Evolutionary conservation across 2,888 invertebrate genomes (phyloP), one percentile per base, ranked within the genome.

Genomic region (Lobophora halterata): DNA sequence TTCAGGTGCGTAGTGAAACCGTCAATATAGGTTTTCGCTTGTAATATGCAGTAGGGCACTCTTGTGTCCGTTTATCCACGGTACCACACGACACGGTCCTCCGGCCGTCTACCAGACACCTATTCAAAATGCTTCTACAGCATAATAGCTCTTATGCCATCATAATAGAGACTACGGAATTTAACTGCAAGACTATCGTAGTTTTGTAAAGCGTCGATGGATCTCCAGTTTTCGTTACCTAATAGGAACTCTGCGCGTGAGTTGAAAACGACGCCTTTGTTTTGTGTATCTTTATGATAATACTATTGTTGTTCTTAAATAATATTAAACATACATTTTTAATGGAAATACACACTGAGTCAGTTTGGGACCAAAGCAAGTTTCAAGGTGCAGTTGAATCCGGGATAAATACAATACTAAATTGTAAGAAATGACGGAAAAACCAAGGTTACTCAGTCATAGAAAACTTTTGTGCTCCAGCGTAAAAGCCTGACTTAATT

Each of bases 11-110:
- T 32, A n/a, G 25, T 35, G 21, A n/a, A n/a, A 26, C 18, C 34
- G 43, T 49, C 46, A 47, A 42, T 41, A 51, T 52, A 49, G 43
- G 35, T 49, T 54, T 55, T 58, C 52, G 59, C 65, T 61, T 68
- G 63, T 62, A 63, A 65, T 72, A 74, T 79, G 70, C 71, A 76
- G 68, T 23, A 58, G n/a, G n/a, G n/a, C 55, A 55, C 51, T 17
- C 57, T 57, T 75, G 55, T 74, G 81, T 74, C 72, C 79, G 68
- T 80, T 85, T 85, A 79, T 74, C 60, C 77, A 82, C 77, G 83
- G 80, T 79, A 65, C 64, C 72, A 77, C 71, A 65, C 70, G 78
- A 71, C 75, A 81, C 73, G 79, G 76, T 73, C 62, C 63, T 72
- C 62, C 51, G 38, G 60, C 46, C 48, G 32, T 34, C 64, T 48